Conservation (phyloP, 2,888 invertebrate species). For the Phania funesta region DNA sequence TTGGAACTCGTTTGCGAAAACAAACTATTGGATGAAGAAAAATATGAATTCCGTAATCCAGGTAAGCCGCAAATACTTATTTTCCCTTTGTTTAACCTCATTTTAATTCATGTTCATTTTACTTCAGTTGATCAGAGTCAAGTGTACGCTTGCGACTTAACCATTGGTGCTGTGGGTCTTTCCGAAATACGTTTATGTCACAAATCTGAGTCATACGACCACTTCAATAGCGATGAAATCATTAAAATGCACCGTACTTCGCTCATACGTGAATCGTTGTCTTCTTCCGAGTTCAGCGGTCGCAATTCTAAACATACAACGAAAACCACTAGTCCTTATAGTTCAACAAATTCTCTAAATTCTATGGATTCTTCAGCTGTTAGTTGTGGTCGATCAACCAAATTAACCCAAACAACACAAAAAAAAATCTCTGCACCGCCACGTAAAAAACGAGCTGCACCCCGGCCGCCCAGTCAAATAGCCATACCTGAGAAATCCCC, state of each 20-base stretch:
- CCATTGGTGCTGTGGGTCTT: constrained; percentile 80
- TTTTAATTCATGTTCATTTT: not conserved
- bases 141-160: constrained; percentile 79
- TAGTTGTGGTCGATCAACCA: constrained; percentile 76
- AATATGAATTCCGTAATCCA: constrained; percentile 90
- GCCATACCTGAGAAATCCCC: constrained; percentile 76
- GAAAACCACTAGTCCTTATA: constrained; percentile 80
- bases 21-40: constrained; percentile 86
- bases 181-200: constrained; percentile 80
- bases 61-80: constrained; percentile 79
- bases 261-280: constrained; percentile 77
- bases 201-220: constrained; percentile 79
- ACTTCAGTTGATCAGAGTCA: constrained; percentile 79
- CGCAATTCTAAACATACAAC: constrained; percentile 79
- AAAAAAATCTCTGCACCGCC: constrained; percentile 74
- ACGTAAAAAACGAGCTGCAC: constrained; percentile 79
- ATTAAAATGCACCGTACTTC: constrained; percentile 78
- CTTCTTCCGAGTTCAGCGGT: constrained; percentile 80
- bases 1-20: constrained; percentile 87
- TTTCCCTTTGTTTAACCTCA: not conserved
- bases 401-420: constrained; percentile 71
- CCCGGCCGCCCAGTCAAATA: constrained; percentile 79
- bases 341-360: constrained; percentile 80
- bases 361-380: constrained; percentile 80
- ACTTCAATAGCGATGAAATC: constrained; percentile 78